Evolutionary conservation across 1,140 invertebrate genomes (phyloP), one percentile per base, ranked within the genome.

Genomic region (Ostrea edulis): DNA sequence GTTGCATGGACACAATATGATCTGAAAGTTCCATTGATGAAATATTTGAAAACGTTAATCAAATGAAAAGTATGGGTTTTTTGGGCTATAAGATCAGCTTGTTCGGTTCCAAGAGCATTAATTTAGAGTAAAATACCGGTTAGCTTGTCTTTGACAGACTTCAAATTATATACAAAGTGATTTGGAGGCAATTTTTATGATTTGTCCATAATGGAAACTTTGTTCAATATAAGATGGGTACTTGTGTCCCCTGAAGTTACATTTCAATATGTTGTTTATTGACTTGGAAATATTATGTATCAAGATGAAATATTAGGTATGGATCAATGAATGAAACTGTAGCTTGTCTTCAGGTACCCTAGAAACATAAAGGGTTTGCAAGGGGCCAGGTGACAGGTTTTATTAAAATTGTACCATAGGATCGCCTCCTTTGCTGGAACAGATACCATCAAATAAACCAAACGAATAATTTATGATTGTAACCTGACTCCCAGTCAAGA

Each of bases 211-310:
- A 77, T 77, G 68, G 68, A 77, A 29, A 77, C 68, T 12, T 25
- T 77, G 68, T 77, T 29, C 68, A 35, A 25, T 77, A 12, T 35
- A 77, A 29, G 68, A 77, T 29, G 68, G 29, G 68, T 77, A 77
- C 68, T 29, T 35, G 68, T 77, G 68, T 9, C 68, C 68, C 68
- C 68, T 29, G 14, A 77, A 77, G 68, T 77, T 77, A 77, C 68
- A 77, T 77, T 77, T 77, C 68, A 77, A 77, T 77, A 77, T 77
- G 68, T 77, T 77, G 68, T 77, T 77, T 77, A 77, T 77, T 77
- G 68, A 77, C 68, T 77, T 77, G 12, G 68, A 77, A 77, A 77
- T 77, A 77, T 77, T 77, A 77, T 77, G 68, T 77, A 77, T 77
- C 68, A 77, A 77, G 68, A 77, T 77, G 68, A 77, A 77, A 77